phyloP scores from a whole-genome alignment of 2,113 vertebrate genomes.

The Bubalus kerabau region DNA sequence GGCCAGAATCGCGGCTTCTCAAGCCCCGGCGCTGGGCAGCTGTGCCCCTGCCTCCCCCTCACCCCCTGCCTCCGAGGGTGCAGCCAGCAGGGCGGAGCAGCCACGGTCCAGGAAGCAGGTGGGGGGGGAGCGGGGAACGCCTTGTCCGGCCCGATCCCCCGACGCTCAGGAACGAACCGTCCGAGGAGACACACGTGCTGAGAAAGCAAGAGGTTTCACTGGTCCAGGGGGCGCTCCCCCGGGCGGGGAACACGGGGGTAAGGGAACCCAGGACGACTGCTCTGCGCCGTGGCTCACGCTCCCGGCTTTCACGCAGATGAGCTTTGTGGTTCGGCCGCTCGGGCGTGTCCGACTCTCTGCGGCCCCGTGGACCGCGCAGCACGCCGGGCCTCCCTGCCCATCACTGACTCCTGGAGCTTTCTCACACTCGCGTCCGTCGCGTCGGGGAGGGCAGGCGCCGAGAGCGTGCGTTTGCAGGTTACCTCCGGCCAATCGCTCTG shows the following conservation, averaged over 20 bases:
- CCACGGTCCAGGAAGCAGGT: neutral
- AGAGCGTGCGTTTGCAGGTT: neutral
- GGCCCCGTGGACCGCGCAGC: neutral
- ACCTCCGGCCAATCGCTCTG: neutral
- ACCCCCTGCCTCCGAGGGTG: rapidly evolving
- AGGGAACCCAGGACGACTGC: neutral
- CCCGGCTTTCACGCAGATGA: neutral
- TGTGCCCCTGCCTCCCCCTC: neutral
- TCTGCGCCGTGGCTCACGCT: neutral
- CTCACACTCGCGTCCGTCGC: rapidly evolving
- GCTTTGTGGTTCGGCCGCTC: rapidly evolving
- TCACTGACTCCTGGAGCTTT: too few relatives aligned
- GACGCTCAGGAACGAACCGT: neutral
- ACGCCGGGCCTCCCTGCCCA: neutral
- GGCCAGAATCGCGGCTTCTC: neutral
- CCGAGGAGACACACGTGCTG: rapidly evolving
- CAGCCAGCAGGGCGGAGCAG: neutral
- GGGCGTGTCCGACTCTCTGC: neutral
- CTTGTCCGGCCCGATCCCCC: rapidly evolving
- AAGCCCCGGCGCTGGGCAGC: rapidly evolving
- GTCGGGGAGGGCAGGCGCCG: neutral
- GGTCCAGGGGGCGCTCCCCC: neutral
- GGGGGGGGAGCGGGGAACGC: neutral
- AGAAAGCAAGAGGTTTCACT: rapidly evolving
- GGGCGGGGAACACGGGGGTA: neutral